Base-by-base conservation (phyloP, 2,797 vertebrate species). In the Synaphobranchus kaupii region DNA sequence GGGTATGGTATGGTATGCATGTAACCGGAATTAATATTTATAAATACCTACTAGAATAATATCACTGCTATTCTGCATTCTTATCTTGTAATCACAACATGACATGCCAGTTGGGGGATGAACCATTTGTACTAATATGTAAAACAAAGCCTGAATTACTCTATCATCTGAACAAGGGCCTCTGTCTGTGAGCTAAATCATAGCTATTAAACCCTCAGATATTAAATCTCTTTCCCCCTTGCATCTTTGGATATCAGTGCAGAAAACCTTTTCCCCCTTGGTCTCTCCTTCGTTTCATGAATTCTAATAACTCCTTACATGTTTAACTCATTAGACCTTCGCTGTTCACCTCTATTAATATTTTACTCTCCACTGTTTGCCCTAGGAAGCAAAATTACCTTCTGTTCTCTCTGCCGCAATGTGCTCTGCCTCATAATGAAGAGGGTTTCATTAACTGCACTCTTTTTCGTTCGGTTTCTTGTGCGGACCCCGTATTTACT, bases 301-400 rank as follows among this genome's bases (percentile, higher is more conserved):
- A 52, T 34, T 47, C 63, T 73, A 50, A 68, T 85, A 22, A 52
- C 84, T 47, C 66, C 25, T 54, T 85, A 73, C n/a, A 71, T 31
- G 12, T 84, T 58, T 25, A 20, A 85, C 84, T 85, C 52, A 87
- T 84, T 84, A 34, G 68, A 85, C 13, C 20, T 68, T 52, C 34
- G 4, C 68, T 78, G 71, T 78, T 87, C 54, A 25, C 17, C 39
- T 48, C n/a, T 10, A 22, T 84, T 34, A 78, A 58, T 48, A 28
- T 76, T 87, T 76, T 60, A 87, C 15, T 63, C 28, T 10, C 28
- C 52, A 31, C 52, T 80, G 34, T 84, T 84, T 87, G 83, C 47
- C 83, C 63, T 20, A 39, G 52, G 83, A 73, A 54, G 28, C 63
- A 85, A 68, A 34, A 4, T 58, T 54, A 34, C 54, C 56, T 56